phyloP scores from a whole-genome alignment of 2,888 invertebrate genomes.

The Leptinotarsa peninsularis region DNA sequence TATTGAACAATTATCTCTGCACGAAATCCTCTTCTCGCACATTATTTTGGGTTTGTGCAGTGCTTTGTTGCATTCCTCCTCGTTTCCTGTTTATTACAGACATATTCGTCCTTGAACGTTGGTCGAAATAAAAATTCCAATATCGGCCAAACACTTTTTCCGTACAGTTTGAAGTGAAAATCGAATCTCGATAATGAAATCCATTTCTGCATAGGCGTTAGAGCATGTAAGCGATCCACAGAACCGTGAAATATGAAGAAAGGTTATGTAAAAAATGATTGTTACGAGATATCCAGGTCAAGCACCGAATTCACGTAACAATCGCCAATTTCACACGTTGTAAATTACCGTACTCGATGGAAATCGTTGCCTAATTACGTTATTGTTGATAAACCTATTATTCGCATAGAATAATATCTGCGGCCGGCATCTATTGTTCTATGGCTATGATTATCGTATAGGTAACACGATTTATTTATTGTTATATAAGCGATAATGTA shows the following conservation, averaged over 20 bases:
- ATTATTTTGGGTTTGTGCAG: no score
- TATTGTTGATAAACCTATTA: constrained; percentile 35
- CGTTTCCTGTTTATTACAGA: no score
- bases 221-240: constrained; percentile 4
- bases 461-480: constrained; percentile 1
- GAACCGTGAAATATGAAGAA: constrained; percentile 24
- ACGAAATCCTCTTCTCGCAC: no score
- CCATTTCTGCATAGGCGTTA: not conserved
- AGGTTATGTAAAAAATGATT: constrained; percentile 16
- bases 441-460: not conserved
- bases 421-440: constrained; percentile 11
- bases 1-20: no score
- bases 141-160: not conserved
- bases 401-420: constrained; percentile 26
- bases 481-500: constrained; percentile 7
- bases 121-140: no score
- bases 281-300: constrained; percentile 22
- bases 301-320: constrained; percentile 20
- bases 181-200: not conserved
- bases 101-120: no score
- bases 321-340: constrained; percentile 26
- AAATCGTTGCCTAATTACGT: constrained; percentile 19
- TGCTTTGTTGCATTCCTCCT: no score
- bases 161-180: not conserved
- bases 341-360: constrained; percentile 20